A percentile compares a stretch with the other conserved stretches of the same genome.
Conservation (phyloP, 2,888 invertebrate species). For the Lucinisca nassula region DNA sequence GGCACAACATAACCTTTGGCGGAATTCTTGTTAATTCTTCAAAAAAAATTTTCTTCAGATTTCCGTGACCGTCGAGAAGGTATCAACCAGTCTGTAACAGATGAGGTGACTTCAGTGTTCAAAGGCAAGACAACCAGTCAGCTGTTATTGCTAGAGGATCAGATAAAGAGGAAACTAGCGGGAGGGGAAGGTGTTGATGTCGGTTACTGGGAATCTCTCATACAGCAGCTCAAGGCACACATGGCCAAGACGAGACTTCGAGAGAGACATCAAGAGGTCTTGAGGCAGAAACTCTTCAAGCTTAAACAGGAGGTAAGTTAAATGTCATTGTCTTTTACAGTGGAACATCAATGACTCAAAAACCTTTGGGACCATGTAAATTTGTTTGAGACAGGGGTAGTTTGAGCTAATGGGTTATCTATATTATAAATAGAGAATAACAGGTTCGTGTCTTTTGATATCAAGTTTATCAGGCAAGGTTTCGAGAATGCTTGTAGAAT, state of each 20-base stretch:
- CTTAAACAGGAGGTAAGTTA: conserved; percentile 92
- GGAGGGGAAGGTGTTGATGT: conserved; percentile 97
- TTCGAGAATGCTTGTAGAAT: no score
- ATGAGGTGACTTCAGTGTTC: conserved; percentile 96
- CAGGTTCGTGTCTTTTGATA: no score
- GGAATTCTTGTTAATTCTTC: no score
- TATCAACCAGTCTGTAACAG: conserved; percentile 96
- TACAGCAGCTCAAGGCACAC: conserved; percentile 98
- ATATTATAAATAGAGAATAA: no score
- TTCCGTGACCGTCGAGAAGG: conserved; percentile 91
- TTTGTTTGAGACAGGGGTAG: no score
- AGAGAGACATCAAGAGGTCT: conserved; percentile 96
- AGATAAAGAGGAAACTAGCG: conserved; percentile 95
- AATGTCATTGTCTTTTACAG: no score
- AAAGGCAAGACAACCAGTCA: conserved; percentile 97
- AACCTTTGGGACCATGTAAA: no score
- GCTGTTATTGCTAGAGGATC: conserved; percentile 93
- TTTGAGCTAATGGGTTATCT: no score
- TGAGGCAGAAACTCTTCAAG: conserved; percentile 95
- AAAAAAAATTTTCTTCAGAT: conserved; percentile 65
- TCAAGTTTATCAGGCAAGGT: no score
- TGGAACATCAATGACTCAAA: no score
- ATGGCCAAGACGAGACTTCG: conserved; percentile 97
- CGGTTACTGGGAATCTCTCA: conserved; percentile 98
- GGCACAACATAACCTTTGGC: no score